These are phyloP conservation scores for Palythoa grandiflora DNA, from an alignment of 92 coral and sea anemone genomes.

Conservation along the genomic window DNA sequence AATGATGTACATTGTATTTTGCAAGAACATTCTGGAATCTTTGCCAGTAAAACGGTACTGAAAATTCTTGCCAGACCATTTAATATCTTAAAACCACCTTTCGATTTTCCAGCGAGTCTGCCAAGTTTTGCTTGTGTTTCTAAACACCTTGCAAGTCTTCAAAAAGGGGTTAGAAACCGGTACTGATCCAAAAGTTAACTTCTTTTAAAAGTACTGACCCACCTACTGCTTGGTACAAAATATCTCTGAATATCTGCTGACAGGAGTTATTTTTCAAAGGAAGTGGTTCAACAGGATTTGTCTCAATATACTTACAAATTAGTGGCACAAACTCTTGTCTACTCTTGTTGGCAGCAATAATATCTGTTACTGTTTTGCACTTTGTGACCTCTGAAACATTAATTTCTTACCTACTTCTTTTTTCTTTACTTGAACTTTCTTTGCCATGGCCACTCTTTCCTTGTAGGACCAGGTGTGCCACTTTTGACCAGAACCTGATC, in stretches of 20 bases:
- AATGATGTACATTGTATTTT: slow-evolving; percentile 51
- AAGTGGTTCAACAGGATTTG: slow-evolving; percentile 73
- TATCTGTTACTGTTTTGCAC: slow-evolving; percentile 25
- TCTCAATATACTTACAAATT: slow-evolving; percentile 57
- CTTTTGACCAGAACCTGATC: not conserved
- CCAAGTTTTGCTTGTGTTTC: slow-evolving; percentile 34
- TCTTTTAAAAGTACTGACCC: slow-evolving; percentile 22
- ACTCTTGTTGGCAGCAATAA: slow-evolving; percentile 66
- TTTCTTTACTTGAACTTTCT: slow-evolving; percentile 40
- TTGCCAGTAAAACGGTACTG: slow-evolving; percentile 40
- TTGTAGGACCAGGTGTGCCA: slow-evolving; percentile 60
- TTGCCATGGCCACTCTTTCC: slow-evolving; percentile 47
- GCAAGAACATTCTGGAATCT: slow-evolving; percentile 50
- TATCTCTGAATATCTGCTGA: slow-evolving; percentile 27
- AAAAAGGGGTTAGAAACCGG: slow-evolving; percentile 30
- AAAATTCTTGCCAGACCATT: slow-evolving; percentile 35
- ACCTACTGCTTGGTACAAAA: slow-evolving; percentile 31
- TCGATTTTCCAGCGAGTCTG: slow-evolving; percentile 40
- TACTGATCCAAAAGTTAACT: slow-evolving; percentile 38
- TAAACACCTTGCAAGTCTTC: slow-evolving; percentile 24
- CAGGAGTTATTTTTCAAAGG: slow-evolving; percentile 76
- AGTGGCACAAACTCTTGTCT: slow-evolving; percentile 27
- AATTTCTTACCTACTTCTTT: slow-evolving; percentile 29
- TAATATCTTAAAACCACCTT: slow-evolving; percentile 49
- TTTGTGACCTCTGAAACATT: slow-evolving; percentile 35